These are phyloP conservation scores for Muschampia plurimacula DNA, from an alignment of 2,888 invertebrate genomes.

Conservation along the genomic window DNA sequence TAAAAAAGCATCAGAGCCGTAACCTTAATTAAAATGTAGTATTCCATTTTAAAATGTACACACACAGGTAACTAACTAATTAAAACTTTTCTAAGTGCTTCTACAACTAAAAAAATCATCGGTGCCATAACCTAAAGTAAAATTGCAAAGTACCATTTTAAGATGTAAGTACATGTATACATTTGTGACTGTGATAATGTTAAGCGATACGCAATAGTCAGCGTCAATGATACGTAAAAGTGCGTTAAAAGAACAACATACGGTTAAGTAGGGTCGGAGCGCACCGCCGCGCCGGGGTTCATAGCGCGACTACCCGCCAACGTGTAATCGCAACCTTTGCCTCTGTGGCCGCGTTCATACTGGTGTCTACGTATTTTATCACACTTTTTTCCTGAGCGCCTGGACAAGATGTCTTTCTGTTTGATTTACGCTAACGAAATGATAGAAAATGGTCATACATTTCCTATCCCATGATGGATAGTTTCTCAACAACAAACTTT, in stretches of 20 bases:
- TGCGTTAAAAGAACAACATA: conserved; percentile 16
- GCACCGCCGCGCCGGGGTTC: conserved; percentile 56
- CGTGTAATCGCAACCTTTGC: conserved; percentile 63
- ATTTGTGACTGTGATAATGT: too few species aligned
- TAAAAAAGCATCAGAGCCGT: not conserved
- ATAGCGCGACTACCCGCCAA: conserved; percentile 62
- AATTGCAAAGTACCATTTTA: not conserved
- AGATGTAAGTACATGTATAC: too few species aligned
- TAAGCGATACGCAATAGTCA: too few species aligned
- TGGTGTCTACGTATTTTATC: not conserved
- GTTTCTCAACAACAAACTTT: too few species aligned
- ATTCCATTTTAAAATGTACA: too few species aligned
- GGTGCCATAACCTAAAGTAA: not conserved
- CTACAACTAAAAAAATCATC: not conserved
- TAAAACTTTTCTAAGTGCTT: too few species aligned
- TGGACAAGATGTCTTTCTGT: too few species aligned
- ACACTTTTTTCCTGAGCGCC: not conserved
- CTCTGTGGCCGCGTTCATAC: conserved; percentile 54
- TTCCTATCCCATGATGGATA: too few species aligned
- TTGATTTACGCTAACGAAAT: too few species aligned
- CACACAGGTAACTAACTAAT: too few species aligned
- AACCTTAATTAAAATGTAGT: not conserved
- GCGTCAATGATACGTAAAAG: conserved; percentile 15
- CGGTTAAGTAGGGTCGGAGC: conserved; percentile 10
- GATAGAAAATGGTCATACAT: too few species aligned